A percentile compares a stretch with the other conserved stretches of the same genome.
Evolutionary conservation across 2,797 vertebrate genomes (phyloP).

Genomic region (Eurystomus glaucurus): DNA sequence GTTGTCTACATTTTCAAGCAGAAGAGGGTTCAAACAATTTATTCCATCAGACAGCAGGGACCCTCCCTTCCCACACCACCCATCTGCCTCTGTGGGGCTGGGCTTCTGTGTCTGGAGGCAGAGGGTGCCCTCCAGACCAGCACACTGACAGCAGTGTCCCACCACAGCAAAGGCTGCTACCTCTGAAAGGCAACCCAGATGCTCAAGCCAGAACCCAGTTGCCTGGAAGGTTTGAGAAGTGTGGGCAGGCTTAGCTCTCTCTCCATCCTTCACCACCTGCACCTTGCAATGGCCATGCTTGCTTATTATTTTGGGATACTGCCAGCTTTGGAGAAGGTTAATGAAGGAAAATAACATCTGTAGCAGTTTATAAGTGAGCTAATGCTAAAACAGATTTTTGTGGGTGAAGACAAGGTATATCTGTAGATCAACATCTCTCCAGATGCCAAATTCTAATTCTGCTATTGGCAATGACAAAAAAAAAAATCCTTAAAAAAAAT

Average conservation of each 20-base stretch:
- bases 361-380: neutral
- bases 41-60: neutral
- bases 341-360: conserved; percentile 32
- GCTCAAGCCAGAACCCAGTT: neutral
- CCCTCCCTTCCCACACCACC: accelerated
- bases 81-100: neutral
- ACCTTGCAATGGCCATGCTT: accelerated
- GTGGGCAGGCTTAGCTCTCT: neutral
- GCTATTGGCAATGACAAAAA: neutral
- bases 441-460: conserved; percentile 29
- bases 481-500: neutral
- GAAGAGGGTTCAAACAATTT: neutral
- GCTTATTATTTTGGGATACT: neutral
- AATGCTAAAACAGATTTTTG: conserved; percentile 30
- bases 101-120: neutral
- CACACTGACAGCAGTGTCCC: neutral
- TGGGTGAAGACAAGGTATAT: conserved; percentile 8
- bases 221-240: neutral
- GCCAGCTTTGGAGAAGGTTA: neutral
- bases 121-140: neutral
- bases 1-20: neutral
- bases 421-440: conserved; percentile 6
- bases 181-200: neutral
- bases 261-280: neutral
- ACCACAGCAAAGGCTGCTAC: neutral